Base-by-base conservation (phyloP, 2,113 vertebrate genomes). In the Crypturellus undulatus region DNA sequence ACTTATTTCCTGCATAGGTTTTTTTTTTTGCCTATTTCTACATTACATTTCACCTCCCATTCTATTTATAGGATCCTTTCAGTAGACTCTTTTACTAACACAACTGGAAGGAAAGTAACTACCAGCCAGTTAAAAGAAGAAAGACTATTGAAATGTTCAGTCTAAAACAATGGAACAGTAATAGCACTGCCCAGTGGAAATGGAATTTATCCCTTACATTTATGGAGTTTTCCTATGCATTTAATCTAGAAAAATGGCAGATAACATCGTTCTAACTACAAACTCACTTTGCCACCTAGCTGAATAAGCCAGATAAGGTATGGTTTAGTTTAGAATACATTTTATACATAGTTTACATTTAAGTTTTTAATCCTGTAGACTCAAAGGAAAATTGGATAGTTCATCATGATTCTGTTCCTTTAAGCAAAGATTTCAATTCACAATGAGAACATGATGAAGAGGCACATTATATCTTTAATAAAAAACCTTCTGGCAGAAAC, bases 351-450 rank as follows among this genome's bases (percentile, higher is more conserved):
- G 3, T 77, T 79, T 90, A 60, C 7, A 79, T 14, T 54, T 71
- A 84, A 78, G 7, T 73, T 95, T 82, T 85, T 20, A 70, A 40
- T 83, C 22, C 26, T 58, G 3, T 36, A 40, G 8, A 3, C 19
- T 73, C 7, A 36, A 70, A 28, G 6, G 6, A 83, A 82, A 70
- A 65, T 25, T 79, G 8, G 11, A 38, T 13, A n/a, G 7, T 40
- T 78, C 36, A 34, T 67, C 25, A 25, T 73, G 84, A 70, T 67
- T 90, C 40, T 83, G 3, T 10, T 90, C 52, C n/a, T 83, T 86
- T 45, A 88, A 60, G 12, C 9, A 90, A n/a, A 79, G 4, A 18
- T 30, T 63, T 36, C 56, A 84, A 28, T 67, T 9, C 17, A 47
- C 4, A 34, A 18, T 63, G 38, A 60, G 26, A 71, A 40, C 4